Conservation (phyloP, 2,797 vertebrate species). For the Myripristis jacobus region DNA sequence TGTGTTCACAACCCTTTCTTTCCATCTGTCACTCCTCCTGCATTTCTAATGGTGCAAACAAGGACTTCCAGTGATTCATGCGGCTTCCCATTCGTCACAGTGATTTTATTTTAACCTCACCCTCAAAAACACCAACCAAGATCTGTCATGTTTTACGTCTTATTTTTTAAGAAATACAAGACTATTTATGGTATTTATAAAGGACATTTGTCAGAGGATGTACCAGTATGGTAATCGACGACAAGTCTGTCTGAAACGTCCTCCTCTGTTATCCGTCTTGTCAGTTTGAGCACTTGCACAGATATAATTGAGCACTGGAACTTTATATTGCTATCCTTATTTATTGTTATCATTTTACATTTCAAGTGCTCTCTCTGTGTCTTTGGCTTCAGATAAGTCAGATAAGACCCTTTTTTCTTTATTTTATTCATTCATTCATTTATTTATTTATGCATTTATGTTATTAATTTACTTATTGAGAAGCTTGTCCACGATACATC, state of each 20-base stretch:
- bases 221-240: no score
- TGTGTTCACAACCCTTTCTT: not conserved
- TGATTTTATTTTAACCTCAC: not conserved
- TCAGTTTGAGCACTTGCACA: not conserved
- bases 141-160: not conserved
- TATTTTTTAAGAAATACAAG: no score
- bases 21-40: not conserved
- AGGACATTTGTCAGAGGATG: no score
- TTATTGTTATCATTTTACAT: not conserved
- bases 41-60: not conserved
- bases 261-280: not conserved
- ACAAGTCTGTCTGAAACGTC: not conserved
- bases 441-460: no score
- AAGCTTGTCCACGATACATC: slow-evolving; percentile 11
- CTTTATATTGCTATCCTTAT: not conserved
- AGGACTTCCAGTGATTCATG: no score
- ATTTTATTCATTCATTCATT: no score
- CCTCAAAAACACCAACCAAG: not conserved
- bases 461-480: no score
- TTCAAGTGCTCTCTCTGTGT: not conserved
- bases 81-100: not conserved
- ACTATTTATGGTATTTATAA: no score
- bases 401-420: no score
- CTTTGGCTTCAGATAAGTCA: not conserved
- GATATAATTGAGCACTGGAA: not conserved